These are phyloP conservation scores for Ctenopoma multispine DNA, from an alignment of 2,797 vertebrate genomes.

Conservation along the genomic window DNA sequence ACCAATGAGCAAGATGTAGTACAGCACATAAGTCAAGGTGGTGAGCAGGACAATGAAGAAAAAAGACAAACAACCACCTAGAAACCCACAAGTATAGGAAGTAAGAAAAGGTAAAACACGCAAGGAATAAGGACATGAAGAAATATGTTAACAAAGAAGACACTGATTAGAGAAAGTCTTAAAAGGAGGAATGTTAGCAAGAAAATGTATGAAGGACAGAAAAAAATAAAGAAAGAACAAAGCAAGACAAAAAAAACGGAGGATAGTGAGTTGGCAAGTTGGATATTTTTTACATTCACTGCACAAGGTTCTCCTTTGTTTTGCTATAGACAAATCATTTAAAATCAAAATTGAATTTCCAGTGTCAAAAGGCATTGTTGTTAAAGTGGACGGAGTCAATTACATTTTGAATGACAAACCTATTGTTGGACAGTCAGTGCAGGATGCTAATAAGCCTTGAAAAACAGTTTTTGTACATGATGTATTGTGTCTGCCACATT, in stretches of 20 bases:
- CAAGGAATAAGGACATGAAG: neutral
- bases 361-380: neutral
- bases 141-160: neutral
- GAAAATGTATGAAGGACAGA: neutral
- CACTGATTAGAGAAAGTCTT: neutral
- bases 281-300: too few relatives aligned
- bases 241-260: neutral
- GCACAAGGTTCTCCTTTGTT: neutral
- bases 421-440: neutral
- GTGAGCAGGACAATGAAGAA: neutral
- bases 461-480: conserved; percentile 1
- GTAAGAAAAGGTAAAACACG: neutral
- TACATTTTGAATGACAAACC: conserved; percentile 7
- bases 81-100: neutral
- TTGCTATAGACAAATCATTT: neutral
- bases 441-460: conserved; percentile 13
- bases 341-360: conserved; percentile 1
- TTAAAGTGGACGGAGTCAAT: conserved; percentile 7
- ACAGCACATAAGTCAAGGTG: conserved; percentile 4
- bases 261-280: neutral
- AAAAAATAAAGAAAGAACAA: neutral
- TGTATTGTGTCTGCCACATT: neutral
- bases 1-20: conserved; percentile 1
- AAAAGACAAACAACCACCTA: neutral
- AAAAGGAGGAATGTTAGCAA: neutral